These are phyloP conservation scores for Stictonetta naevosa DNA, from an alignment of 2,113 vertebrate genomes.

Conservation along the genomic window DNA sequence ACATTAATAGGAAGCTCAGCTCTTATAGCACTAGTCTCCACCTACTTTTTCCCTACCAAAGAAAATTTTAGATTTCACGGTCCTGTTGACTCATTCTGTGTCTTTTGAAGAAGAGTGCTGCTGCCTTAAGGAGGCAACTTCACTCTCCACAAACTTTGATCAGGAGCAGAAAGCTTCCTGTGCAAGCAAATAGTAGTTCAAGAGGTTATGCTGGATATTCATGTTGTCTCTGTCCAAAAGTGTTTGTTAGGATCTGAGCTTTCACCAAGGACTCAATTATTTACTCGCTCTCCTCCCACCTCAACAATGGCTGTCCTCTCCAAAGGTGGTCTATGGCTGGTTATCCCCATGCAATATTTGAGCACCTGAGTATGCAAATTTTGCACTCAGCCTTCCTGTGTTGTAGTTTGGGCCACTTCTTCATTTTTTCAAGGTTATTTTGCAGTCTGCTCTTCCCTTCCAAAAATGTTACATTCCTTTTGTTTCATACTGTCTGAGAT, in stretches of 20 bases:
- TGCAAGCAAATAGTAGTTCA: not conserved
- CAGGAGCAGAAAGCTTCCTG: not conserved
- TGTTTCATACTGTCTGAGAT: not conserved
- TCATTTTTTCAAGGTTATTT: not conserved
- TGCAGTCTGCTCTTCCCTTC: not conserved
- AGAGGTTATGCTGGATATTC: not conserved
- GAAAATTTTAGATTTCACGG: not conserved
- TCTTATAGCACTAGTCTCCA: not conserved
- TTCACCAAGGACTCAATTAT: not conserved
- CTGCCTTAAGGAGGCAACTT: not conserved
- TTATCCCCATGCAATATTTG: not conserved
- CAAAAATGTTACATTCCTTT: not conserved
- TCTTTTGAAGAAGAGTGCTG: not conserved
- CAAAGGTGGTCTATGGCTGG: not conserved
- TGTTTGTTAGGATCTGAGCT: not conserved
- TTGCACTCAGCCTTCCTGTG: not conserved
- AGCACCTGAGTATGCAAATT: not conserved
- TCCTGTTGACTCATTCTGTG: not conserved
- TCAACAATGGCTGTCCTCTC: not conserved
- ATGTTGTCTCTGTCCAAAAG: not conserved
- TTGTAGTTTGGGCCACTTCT: not conserved
- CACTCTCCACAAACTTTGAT: not conserved
- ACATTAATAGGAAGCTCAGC: not conserved
- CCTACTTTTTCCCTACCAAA: not conserved
- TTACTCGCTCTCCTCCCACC: not conserved